phyloP scores from a whole-genome alignment of 2,113 vertebrate genomes.

The Atrichornis clamosus region DNA sequence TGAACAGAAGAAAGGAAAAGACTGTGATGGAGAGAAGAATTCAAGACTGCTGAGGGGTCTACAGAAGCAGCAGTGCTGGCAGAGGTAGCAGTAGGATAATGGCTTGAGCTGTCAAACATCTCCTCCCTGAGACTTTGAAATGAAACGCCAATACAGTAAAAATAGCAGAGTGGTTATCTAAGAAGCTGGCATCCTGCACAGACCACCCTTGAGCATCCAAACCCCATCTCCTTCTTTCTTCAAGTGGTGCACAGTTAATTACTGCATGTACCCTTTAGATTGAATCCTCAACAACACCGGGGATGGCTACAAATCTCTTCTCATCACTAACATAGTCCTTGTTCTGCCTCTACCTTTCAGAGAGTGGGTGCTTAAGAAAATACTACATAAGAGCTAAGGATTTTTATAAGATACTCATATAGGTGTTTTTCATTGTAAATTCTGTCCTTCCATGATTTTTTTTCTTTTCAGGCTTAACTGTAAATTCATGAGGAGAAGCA shows the following conservation, averaged over 20 bases:
- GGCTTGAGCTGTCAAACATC: background rate
- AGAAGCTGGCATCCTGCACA: background rate
- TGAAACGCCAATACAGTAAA: background rate
- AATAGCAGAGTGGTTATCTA: background rate
- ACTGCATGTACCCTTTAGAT: accelerated
- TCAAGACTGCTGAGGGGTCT: background rate
- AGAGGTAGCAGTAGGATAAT: background rate
- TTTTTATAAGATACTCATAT: background rate
- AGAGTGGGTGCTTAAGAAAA: background rate
- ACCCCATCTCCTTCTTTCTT: background rate
- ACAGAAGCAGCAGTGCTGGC: background rate
- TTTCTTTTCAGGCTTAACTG: background rate
- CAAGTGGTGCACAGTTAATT: background rate
- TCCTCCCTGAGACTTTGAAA: background rate
- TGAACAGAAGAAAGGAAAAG: background rate
- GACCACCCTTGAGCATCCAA: background rate
- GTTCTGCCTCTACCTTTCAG: background rate
- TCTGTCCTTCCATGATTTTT: background rate
- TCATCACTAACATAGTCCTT: background rate
- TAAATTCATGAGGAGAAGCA: background rate
- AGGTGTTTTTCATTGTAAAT: background rate
- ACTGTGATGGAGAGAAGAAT: background rate
- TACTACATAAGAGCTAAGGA: background rate
- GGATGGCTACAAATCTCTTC: background rate
- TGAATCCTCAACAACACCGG: background rate